phyloP scores from a whole-genome alignment of 1,140 invertebrate species.

The Augochlora pura region DNA sequence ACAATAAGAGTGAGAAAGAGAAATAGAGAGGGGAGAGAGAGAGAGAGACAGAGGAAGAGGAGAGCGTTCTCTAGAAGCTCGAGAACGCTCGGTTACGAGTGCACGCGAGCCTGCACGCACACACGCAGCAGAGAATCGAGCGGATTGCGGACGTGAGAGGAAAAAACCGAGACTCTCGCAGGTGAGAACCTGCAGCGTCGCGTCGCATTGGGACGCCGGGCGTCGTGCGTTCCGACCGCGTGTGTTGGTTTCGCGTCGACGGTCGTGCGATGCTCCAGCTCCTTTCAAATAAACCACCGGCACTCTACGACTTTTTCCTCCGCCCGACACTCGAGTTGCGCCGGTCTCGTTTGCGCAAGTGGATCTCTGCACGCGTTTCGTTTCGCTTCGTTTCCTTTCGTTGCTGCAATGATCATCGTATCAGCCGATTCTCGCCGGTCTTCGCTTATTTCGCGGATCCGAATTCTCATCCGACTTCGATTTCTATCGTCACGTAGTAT shows the following conservation, averaged over 20 bases:
- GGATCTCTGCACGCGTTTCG: neutral
- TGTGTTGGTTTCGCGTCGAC: constrained; percentile 2
- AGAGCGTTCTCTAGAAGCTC: neutral
- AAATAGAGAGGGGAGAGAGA: too few species aligned
- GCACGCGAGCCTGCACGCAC: neutral
- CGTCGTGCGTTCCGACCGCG: neutral
- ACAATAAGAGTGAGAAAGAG: too few species aligned
- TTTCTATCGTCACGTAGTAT: too few species aligned
- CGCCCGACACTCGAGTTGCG: neutral
- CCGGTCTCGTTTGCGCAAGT: neutral
- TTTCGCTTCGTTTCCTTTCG: neutral
- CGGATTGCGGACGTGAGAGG: neutral
- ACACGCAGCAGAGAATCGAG: constrained; percentile 3
- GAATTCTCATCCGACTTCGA: too few species aligned
- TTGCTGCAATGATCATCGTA: neutral
- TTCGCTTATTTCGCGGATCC: neutral
- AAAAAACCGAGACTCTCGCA: constrained; percentile 15
- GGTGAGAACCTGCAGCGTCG: neutral
- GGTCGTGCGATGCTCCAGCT: neutral
- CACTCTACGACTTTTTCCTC: neutral
- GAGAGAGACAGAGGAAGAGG: too few species aligned
- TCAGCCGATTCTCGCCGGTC: neutral
- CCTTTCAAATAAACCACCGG: constrained; percentile 12
- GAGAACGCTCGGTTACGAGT: constrained; percentile 11
- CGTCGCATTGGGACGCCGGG: neutral